Percentiles rank a stretch among this genome's conserved stretches.
Evolutionary conservation across 1,140 invertebrate genomes (phyloP).

Genomic region (Idris sp.): DNA sequence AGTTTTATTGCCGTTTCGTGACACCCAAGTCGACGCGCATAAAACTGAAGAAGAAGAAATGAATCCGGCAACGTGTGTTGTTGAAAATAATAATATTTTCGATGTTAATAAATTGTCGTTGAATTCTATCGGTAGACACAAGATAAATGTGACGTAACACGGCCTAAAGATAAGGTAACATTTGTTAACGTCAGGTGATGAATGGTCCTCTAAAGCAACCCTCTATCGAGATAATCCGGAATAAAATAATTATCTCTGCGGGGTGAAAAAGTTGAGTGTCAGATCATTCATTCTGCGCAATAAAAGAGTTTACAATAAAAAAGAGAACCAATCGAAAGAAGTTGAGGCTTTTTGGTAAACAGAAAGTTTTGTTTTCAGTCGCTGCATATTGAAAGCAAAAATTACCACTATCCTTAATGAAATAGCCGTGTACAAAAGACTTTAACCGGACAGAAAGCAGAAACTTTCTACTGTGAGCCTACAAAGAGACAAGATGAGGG

Average conservation of each 20-base stretch:
- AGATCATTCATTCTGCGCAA: conserved; percentile 19
- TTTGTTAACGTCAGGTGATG: conserved; percentile 29
- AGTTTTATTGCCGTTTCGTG: conserved; percentile 36
- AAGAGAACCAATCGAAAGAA: background rate
- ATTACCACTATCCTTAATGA: conserved; percentile 57
- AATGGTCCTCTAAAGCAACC: conserved; percentile 18
- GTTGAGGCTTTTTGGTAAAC: conserved; percentile 13
- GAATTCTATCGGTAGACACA: too few species aligned
- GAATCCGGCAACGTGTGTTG: too few species aligned
- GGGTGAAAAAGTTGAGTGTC: conserved; percentile 9
- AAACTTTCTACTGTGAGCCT: conserved; percentile 42
- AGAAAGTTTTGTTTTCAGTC: conserved; percentile 27
- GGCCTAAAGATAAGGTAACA: conserved; percentile 8
- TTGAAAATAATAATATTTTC: too few species aligned
- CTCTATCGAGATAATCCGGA: conserved; percentile 27
- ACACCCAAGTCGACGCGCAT: conserved; percentile 12
- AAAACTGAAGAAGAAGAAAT: too few species aligned
- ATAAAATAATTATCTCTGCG: conserved; percentile 40
- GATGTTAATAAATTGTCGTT: too few species aligned
- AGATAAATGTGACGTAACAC: conserved; percentile 18
- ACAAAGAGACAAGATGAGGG: conserved; percentile 53
- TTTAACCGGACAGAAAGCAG: conserved; percentile 28
- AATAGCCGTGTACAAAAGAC: conserved; percentile 49
- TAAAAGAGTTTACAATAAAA: conserved; percentile 26
- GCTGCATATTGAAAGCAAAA: conserved; percentile 41